Evolutionary conservation across 2,113 vertebrate species (phyloP).

Genomic region (Erythrolamprus reginae): DNA sequence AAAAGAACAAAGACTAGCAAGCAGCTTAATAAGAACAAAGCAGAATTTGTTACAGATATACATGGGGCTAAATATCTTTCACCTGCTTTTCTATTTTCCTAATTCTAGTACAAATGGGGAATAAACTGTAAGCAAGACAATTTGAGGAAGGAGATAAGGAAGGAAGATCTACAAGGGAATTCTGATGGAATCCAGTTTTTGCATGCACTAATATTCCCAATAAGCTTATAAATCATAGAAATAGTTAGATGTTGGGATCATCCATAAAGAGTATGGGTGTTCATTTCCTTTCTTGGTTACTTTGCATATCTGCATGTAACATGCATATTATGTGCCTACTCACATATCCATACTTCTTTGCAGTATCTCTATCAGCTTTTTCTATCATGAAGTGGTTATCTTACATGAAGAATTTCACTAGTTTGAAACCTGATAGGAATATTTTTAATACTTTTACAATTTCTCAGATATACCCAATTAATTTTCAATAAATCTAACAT

Average conservation of each 20-base stretch:
- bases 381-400: neutral
- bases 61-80: neutral
- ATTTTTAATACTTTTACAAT: neutral
- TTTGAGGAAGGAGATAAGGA: neutral
- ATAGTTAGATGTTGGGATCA: neutral
- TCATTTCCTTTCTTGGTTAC: neutral
- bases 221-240: neutral
- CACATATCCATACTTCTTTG: neutral
- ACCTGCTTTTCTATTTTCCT: neutral
- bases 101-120: fast-evolving
- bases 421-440: neutral
- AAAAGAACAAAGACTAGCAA: neutral
- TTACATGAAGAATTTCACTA: neutral
- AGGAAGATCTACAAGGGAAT: neutral
- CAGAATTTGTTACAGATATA: neutral
- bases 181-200: neutral
- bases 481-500: neutral
- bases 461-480: neutral
- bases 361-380: neutral
- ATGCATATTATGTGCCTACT: neutral
- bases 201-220: neutral
- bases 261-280: neutral
- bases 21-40: neutral
- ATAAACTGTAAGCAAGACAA: neutral
- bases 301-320: neutral